phyloP scores from a whole-genome alignment of 1,140 invertebrate genomes.

The Oryctes rhinoceros region DNA sequence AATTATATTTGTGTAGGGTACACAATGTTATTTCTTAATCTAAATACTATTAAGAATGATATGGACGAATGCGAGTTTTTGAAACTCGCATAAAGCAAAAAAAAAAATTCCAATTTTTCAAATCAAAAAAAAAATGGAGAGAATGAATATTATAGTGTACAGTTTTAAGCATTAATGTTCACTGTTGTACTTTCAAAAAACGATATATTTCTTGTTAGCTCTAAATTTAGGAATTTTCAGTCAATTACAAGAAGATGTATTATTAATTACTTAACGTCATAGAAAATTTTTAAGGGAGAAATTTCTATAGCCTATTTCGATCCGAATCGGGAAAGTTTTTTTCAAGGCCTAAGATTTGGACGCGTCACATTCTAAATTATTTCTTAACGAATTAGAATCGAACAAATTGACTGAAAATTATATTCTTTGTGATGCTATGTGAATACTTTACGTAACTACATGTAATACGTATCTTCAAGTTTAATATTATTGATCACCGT shows the following conservation, averaged over 20 bases:
- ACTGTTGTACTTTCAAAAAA: constrained; percentile 15
- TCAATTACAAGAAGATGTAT: constrained; percentile 22
- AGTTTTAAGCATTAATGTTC: constrained; percentile 24
- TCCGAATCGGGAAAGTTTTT: background rate
- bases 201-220: constrained; percentile 16
- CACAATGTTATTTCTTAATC: too few relatives aligned
- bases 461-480: constrained; percentile 1
- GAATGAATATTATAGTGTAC: constrained; percentile 10
- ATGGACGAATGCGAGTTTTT: too few relatives aligned
- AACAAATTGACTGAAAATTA: constrained; percentile 27
- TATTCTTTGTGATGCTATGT: constrained; percentile 34
- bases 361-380: background rate
- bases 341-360: constrained; percentile 18
- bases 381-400: background rate
- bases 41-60: too few relatives aligned
- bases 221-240: constrained; percentile 33
- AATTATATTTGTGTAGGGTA: too few relatives aligned
- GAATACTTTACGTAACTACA: constrained; percentile 3
- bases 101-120: too few relatives aligned
- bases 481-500: constrained; percentile 1
- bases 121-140: constrained; percentile 2
- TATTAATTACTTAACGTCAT: constrained; percentile 23
- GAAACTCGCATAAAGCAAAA: too few relatives aligned
- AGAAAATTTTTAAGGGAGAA: background rate
- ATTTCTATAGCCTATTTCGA: background rate